Evolutionary conservation across 2,113 vertebrate genomes (phyloP).

Genomic region (Brienomyrus brachyistius): DNA sequence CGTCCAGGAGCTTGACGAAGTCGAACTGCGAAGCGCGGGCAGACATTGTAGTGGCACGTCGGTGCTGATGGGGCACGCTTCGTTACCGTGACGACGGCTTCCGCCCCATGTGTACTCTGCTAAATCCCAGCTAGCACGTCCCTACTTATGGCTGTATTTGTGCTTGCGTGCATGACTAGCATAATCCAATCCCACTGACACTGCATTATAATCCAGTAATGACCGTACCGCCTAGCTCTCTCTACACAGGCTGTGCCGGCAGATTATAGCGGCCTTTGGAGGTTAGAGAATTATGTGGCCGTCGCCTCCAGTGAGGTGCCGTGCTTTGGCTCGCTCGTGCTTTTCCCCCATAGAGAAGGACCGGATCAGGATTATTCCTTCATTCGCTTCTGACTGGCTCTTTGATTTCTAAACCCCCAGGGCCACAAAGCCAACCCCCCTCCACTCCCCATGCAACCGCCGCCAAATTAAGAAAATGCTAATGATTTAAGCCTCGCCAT

Average conservation of each 20-base stretch:
- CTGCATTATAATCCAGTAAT: conserved; percentile 70
- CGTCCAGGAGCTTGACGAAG: conserved; percentile 94
- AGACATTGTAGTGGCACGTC: not conserved
- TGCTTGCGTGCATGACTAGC: conserved; percentile 29
- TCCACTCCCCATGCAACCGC: not conserved
- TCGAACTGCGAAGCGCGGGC: conserved; percentile 72
- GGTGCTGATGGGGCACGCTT: not conserved
- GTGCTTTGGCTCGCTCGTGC: not conserved
- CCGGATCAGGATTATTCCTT: not conserved
- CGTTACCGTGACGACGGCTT: not conserved
- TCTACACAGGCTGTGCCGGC: conserved; percentile 63
- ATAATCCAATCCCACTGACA: conserved; percentile 66
- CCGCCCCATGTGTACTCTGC: not conserved
- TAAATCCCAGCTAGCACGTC: not conserved
- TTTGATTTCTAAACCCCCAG: not conserved
- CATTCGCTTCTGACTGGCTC: conserved; percentile 4
- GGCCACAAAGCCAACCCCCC: not conserved
- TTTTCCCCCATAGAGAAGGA: conserved; percentile 13
- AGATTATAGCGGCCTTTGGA: conserved; percentile 1
- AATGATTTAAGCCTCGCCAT: conserved; percentile 21
- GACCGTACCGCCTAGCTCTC: conserved; percentile 20
- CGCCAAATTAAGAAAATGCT: conserved; percentile 16
- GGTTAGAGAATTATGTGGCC: conserved; percentile 10
- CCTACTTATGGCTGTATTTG: not conserved
- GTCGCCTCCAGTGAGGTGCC: conserved; percentile 4